phyloP scores from a whole-genome alignment of 30 jellyfish, hydroid and myxozoan genomes.

The Cassiopea andromeda region DNA sequence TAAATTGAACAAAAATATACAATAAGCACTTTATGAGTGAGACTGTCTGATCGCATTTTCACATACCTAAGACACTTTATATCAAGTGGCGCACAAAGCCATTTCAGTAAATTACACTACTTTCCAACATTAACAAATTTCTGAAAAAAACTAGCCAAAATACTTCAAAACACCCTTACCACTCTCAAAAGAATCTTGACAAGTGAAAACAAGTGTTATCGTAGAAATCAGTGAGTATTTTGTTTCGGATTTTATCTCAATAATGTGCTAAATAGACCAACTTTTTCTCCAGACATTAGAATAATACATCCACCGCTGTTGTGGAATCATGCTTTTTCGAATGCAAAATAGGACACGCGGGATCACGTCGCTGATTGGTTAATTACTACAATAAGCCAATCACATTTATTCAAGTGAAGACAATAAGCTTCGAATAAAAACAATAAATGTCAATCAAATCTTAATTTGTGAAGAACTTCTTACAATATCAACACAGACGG shows the following conservation, averaged over 20 bases:
- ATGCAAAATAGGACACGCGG: conserved; percentile 82
- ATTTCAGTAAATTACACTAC: neutral
- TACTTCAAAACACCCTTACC: neutral
- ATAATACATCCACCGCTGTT: conserved; percentile 63
- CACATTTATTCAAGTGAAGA: conserved; percentile 44
- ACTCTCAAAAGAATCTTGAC: neutral
- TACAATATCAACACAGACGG: conserved; percentile 55
- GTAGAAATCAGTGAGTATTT: conserved; percentile 37
- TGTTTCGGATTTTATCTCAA: conserved; percentile 57
- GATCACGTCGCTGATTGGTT: conserved; percentile 69
- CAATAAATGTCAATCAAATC: conserved; percentile 71
- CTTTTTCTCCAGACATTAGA: conserved; percentile 62
- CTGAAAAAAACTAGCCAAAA: neutral
- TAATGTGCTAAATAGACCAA: conserved; percentile 60
- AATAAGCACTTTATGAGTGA: neutral
- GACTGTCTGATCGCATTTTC: neutral
- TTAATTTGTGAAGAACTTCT: conserved; percentile 65
- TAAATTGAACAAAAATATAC: neutral
- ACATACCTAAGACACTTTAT: neutral
- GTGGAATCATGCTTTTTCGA: conserved; percentile 75
- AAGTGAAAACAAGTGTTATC: neutral
- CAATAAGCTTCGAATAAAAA: conserved; percentile 59
- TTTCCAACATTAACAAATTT: neutral
- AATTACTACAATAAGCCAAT: conserved; percentile 49
- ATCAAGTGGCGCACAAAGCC: neutral